Evolutionary conservation across 2,888 invertebrate genomes (phyloP).

Genomic region (Dicranocentrus wangi): DNA sequence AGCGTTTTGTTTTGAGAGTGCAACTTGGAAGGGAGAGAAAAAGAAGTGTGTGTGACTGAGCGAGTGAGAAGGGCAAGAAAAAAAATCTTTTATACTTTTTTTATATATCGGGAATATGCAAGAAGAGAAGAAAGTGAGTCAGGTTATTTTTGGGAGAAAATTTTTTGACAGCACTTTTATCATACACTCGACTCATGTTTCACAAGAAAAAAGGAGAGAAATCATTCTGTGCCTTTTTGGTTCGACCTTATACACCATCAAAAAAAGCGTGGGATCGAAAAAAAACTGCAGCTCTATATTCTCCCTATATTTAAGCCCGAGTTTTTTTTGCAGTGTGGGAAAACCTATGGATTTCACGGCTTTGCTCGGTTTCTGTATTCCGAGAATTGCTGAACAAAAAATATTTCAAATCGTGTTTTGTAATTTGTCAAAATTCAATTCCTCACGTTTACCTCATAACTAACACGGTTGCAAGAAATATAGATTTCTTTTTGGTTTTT

Average conservation of each 20-base stretch:
- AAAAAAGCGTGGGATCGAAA: neutral
- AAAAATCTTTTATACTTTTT: neutral
- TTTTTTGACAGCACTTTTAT: conserved; percentile 39
- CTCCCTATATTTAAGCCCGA: no score
- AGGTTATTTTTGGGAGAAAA: conserved; percentile 21
- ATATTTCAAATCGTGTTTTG: no score
- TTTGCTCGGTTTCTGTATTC: no score
- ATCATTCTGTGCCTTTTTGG: neutral
- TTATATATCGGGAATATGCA: neutral
- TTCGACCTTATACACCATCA: neutral
- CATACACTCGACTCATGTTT: conserved; percentile 29
- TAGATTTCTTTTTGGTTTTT: no score
- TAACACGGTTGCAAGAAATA: no score
- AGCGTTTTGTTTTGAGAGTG: neutral
- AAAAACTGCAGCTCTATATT: neutral
- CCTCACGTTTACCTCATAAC: no score
- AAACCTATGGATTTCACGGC: no score
- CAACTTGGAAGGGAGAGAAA: neutral
- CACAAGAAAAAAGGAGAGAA: conserved; percentile 1
- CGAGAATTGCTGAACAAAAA: no score
- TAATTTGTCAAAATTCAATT: no score
- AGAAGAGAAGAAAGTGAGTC: neutral
- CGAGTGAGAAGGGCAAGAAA: neutral
- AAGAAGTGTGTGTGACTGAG: neutral
- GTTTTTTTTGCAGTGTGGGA: no score